phyloP scores from a whole-genome alignment of 2,113 vertebrate genomes.

The Danio rerio region DNA sequence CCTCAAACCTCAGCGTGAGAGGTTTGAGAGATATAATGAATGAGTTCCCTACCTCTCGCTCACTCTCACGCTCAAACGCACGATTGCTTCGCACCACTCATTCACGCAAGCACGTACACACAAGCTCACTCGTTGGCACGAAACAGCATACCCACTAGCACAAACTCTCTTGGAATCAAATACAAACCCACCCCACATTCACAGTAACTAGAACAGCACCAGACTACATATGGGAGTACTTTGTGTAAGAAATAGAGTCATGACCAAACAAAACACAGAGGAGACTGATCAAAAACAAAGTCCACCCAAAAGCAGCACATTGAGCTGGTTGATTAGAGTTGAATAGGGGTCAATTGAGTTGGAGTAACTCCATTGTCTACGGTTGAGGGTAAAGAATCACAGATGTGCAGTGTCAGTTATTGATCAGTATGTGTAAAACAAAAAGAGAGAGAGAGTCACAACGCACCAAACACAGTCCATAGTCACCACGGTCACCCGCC shows the following conservation, averaged over 20 bases:
- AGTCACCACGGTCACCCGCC: constrained; percentile 82
- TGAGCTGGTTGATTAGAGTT: constrained; percentile 40
- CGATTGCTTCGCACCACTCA: neutral
- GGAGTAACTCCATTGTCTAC: constrained; percentile 40
- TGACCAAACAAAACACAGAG: constrained; percentile 76
- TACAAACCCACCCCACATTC: constrained; percentile 66
- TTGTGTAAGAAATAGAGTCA: constrained; percentile 79
- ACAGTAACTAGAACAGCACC: constrained; percentile 79
- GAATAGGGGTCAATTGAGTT: constrained; percentile 39
- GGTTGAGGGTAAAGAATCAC: constrained; percentile 23
- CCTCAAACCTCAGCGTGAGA: constrained; percentile 69
- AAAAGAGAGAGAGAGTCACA: constrained; percentile 81
- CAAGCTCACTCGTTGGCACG: constrained; percentile 59
- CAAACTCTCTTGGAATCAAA: constrained; percentile 74
- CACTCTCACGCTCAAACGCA: constrained; percentile 13
- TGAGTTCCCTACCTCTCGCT: constrained; percentile 47
- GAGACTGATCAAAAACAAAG: constrained; percentile 72
- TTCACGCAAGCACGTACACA: constrained; percentile 37
- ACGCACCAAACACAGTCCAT: constrained; percentile 84
- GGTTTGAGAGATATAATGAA: constrained; percentile 62
- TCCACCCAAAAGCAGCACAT: constrained; percentile 61
- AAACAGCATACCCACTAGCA: constrained; percentile 76
- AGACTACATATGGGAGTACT: constrained; percentile 75
- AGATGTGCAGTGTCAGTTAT: constrained; percentile 66
- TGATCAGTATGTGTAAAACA: constrained; percentile 79